Evolutionary conservation across 2,797 vertebrate species (phyloP).

Genomic region (Channa striata): DNA sequence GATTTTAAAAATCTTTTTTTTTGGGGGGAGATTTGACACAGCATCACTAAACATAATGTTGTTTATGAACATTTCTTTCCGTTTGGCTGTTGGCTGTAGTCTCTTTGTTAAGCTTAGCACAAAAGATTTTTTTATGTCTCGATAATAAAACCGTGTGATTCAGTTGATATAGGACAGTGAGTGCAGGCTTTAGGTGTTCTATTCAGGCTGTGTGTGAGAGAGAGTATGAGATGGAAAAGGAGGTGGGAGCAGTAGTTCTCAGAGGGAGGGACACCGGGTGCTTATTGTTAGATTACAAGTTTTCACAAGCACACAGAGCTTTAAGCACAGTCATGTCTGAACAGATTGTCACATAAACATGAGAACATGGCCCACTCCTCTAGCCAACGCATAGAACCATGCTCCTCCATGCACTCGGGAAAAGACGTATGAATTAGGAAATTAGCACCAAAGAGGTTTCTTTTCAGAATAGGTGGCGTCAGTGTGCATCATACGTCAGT

Average conservation of each 20-base stretch:
- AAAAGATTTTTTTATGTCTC: too few species aligned
- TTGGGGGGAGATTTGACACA: too few species aligned
- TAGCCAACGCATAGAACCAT: neutral
- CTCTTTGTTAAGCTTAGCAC: too few species aligned
- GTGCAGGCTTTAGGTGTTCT: neutral
- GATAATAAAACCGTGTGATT: neutral
- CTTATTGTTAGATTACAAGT: conserved; percentile 7
- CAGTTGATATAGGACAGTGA: neutral
- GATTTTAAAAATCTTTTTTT: too few species aligned
- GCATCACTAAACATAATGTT: too few species aligned
- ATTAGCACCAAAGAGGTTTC: neutral
- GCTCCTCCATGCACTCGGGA: too few species aligned
- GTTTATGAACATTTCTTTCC: too few species aligned
- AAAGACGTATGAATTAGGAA: too few species aligned
- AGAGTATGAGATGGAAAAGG: neutral
- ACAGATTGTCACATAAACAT: conserved; percentile 4
- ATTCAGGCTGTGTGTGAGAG: neutral
- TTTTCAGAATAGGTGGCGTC: neutral
- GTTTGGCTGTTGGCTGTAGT: too few species aligned
- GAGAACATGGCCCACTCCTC: neutral
- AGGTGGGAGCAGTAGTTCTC: neutral
- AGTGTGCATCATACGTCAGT: neutral
- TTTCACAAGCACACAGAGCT: conserved; percentile 1
- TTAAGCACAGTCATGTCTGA: neutral
- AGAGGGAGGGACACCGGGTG: conserved; percentile 2